Evolutionary conservation across 2,888 invertebrate species (phyloP), one percentile per base, ranked within the genome.

Genomic region (Tryphoninae sp.): DNA sequence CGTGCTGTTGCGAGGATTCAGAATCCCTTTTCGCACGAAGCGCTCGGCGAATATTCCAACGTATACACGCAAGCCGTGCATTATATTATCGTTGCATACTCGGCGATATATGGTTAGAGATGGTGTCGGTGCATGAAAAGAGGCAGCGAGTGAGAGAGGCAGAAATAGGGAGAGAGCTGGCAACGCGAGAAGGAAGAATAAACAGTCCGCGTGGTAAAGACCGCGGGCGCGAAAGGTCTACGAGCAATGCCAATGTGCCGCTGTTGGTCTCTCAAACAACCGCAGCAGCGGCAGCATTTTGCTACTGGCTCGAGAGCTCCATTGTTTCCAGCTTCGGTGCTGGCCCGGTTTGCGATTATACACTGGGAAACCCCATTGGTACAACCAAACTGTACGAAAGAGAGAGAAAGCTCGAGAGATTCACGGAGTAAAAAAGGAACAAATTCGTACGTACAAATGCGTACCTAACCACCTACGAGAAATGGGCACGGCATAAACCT

Each of bases 141-240:
- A 55, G 55, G 51, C 51, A n/a, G 6, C 33, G 33, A 33, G 33
- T 4, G 33, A 33, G 40, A 45, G 45, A 78, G 67, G 76, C 64
- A 75, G 33, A 33, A 23, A 45, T 42, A 78, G 67, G 76, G 69
- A 75, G 69, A 69, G 40, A 55, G 68, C 71, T 58, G 71, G 72
- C 53, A 53, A 71, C 76, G 78, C 73, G 78, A 79, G 84, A 85
- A 33, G 85, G 84, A 87, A 83, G 87, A 87, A 87, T 85, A 87
- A 88, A 89, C 87, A 87, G 87, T 87, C 16, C 85, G 87, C 84
- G 68, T 49, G 77, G 77, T 65, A 73, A 77, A 82, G 86, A 89
- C 86, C 86, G 88, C 86, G 86, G 86, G 87, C 88, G 88, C 87
- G 88, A 89, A 89, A 89, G 89, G 88, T 87, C 87, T 87, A 82